Evolutionary conservation across 35 echinoderm and acorn worm genomes (phyloP).

Genomic region (Heliocidaris tuberculata): DNA sequence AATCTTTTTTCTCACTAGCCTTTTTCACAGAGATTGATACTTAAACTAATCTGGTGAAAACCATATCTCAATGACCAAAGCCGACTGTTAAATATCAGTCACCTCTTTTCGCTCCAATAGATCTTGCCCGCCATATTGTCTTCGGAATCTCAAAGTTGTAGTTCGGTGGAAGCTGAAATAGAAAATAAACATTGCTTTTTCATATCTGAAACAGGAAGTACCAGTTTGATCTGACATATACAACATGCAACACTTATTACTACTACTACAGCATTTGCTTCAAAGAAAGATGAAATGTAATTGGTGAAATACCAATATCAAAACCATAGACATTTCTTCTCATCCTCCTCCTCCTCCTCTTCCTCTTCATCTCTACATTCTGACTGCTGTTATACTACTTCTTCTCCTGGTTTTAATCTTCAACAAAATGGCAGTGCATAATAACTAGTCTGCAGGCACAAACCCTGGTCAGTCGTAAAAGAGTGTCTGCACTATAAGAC

Average conservation of each 20-base stretch:
- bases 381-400: not conserved
- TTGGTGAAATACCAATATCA: too few relatives aligned
- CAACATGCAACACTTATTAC: not conserved
- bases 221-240: not conserved
- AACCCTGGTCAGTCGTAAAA: too few relatives aligned
- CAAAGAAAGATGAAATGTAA: not conserved
- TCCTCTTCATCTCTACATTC: too few relatives aligned
- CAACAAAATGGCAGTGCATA: too few relatives aligned
- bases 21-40: not conserved
- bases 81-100: not conserved
- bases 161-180: conserved; percentile 79
- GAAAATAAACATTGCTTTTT: conserved; percentile 40
- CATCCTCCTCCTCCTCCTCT: not conserved
- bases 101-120: conserved; percentile 82
- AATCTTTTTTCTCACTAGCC: not conserved
- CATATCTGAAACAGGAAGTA: not conserved
- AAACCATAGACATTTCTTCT: not conserved
- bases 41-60: not conserved
- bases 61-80: not conserved
- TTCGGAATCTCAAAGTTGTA: conserved; percentile 99
- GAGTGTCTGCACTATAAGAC: too few relatives aligned
- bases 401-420: not conserved
- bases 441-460: too few relatives aligned
- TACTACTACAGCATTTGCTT: not conserved
- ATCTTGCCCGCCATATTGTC: conserved; percentile 89